phyloP scores from a whole-genome alignment of 2,797 vertebrate genomes.

The Serranus cabrilla region DNA sequence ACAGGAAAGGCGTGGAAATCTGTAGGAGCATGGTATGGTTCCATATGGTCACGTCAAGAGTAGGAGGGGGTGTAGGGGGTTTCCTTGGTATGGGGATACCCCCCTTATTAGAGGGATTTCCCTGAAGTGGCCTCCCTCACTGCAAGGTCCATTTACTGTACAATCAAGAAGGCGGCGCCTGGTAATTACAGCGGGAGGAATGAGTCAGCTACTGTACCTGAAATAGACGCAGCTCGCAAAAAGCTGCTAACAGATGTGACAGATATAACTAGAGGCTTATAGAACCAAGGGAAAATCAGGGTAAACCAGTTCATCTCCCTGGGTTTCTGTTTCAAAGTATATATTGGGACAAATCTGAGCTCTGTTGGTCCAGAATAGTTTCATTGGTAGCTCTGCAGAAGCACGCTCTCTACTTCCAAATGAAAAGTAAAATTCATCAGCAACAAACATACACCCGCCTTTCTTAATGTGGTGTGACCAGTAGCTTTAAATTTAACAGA shows the following conservation, averaged over 20 bases:
- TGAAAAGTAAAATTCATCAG: background rate
- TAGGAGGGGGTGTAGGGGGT: slow-evolving; percentile 38
- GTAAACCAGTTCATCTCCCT: background rate
- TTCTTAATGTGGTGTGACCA: background rate
- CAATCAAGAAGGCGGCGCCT: slow-evolving; percentile 40
- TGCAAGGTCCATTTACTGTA: slow-evolving; percentile 60
- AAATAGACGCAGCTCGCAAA: slow-evolving; percentile 69
- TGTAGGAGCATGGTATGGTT: slow-evolving; percentile 49
- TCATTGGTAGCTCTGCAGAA: background rate
- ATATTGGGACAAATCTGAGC: background rate
- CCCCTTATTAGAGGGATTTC: slow-evolving; percentile 72
- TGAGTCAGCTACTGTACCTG: slow-evolving; percentile 73
- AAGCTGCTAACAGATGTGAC: slow-evolving; percentile 43
- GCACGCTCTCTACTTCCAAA: background rate
- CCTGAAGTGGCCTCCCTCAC: slow-evolving; percentile 57
- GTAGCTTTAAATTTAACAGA: no score
- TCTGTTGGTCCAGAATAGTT: no score
- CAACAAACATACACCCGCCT: background rate
- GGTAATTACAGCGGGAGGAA: slow-evolving; percentile 71
- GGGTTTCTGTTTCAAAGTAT: slow-evolving; percentile 4
- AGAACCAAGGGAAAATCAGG: slow-evolving; percentile 26
- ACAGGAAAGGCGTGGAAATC: slow-evolving; percentile 43
- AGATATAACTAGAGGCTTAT: slow-evolving; percentile 26
- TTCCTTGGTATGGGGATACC: slow-evolving; percentile 68
- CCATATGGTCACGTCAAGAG: slow-evolving; percentile 19